Percentiles rank a stretch among this genome's conserved stretches.
Evolutionary conservation across 2,797 vertebrate species (phyloP).

Genomic region (Remorina albescens): DNA sequence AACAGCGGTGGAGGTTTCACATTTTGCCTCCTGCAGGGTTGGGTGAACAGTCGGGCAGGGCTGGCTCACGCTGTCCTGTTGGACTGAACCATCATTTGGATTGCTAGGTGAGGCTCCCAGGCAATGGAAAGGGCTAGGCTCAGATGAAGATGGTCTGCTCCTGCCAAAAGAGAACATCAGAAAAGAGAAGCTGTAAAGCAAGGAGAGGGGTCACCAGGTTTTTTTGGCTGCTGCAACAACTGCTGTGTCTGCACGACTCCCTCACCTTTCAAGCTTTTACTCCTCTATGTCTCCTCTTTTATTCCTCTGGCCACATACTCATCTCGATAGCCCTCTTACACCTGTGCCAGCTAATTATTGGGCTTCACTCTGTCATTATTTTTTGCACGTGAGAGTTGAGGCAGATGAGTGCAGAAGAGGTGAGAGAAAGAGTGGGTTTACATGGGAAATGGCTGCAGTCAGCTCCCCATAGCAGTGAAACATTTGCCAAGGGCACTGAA

Average conservation of each 20-base stretch:
- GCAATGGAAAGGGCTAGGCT: slow-evolving; percentile 40
- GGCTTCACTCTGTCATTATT: slow-evolving; percentile 58
- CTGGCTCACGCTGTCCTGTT: slow-evolving; percentile 28
- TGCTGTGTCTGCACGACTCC: slow-evolving; percentile 43
- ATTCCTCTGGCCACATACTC: slow-evolving; percentile 45
- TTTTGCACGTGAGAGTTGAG: slow-evolving; percentile 50
- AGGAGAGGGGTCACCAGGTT: slow-evolving; percentile 66
- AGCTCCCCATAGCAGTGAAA: slow-evolving; percentile 69
- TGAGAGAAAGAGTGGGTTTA: slow-evolving; percentile 60
- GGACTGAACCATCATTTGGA: slow-evolving; percentile 37
- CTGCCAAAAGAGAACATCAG: slow-evolving; percentile 59
- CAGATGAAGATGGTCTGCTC: slow-evolving; percentile 35
- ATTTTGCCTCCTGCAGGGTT: slow-evolving; percentile 61
- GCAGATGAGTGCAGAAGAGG: slow-evolving; percentile 50
- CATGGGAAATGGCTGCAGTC: slow-evolving; percentile 67
- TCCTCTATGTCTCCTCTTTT: slow-evolving; percentile 32
- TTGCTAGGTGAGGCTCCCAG: slow-evolving; percentile 61
- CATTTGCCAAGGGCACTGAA: slow-evolving; percentile 69
- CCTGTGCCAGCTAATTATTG: slow-evolving; percentile 63
- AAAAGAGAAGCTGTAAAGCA: slow-evolving; percentile 28
- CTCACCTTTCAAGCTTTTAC: slow-evolving; percentile 42
- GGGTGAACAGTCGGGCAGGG: slow-evolving; percentile 34
- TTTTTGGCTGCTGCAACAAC: slow-evolving; percentile 53
- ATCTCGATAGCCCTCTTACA: slow-evolving; percentile 52
- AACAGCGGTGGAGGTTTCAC: slow-evolving; percentile 44